phyloP scores from a whole-genome alignment of 1,140 invertebrate genomes.

The Phocides pigmalion region DNA sequence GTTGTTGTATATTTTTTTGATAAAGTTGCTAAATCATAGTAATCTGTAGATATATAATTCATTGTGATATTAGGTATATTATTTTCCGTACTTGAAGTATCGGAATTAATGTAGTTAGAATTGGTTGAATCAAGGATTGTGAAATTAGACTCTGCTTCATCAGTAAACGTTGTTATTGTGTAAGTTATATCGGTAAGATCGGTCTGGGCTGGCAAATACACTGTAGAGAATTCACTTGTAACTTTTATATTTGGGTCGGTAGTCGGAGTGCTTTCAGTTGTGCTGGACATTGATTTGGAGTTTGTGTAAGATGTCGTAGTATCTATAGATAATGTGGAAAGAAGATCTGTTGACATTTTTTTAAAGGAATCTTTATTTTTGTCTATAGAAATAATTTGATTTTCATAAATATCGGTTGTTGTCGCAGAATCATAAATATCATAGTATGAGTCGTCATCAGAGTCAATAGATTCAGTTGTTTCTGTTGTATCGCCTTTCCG shows the following conservation, averaged over 20 bases:
- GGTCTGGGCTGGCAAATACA: neutral
- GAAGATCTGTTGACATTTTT: neutral
- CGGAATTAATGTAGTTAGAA: neutral
- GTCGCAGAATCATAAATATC: constrained; percentile 23
- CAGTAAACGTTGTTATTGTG: neutral
- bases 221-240: neutral
- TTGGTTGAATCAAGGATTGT: neutral
- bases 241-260: neutral
- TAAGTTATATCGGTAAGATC: neutral
- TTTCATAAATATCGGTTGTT: constrained; percentile 17
- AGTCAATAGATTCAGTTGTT: constrained; percentile 39
- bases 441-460: constrained; percentile 44
- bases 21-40: neutral
- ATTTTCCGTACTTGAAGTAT: neutral
- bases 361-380: neutral
- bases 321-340: neutral
- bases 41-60: neutral
- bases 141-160: neutral
- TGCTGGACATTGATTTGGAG: neutral
- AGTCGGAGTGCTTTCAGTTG: neutral
- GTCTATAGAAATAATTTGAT: constrained; percentile 27
- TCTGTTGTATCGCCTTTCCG: constrained; percentile 19
- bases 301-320: neutral
- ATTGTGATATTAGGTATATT: neutral
- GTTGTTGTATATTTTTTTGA: neutral